Evolutionary conservation across 1,140 invertebrate genomes (phyloP).

Genomic region (Neotoxoptera formosana): DNA sequence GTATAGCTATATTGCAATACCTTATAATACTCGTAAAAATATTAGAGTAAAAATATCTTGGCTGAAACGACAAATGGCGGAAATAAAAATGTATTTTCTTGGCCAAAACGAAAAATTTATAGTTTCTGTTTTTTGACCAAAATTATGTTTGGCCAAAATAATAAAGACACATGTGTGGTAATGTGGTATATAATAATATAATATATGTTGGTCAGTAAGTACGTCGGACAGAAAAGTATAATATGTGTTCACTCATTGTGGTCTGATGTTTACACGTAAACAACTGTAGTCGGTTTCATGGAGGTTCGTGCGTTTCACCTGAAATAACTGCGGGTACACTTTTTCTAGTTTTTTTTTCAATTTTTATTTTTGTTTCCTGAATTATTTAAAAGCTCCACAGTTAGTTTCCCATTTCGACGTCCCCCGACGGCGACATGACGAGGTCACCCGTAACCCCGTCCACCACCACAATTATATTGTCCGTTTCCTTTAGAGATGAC

Average conservation of each 20-base stretch:
- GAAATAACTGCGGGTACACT: neutral
- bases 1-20: neutral
- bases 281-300: neutral
- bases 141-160: neutral
- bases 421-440: neutral
- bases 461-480: neutral
- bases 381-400: neutral
- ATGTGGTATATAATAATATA: conserved; percentile 12
- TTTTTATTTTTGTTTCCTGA: neutral
- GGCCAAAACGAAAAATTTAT: neutral
- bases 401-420: neutral
- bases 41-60: neutral
- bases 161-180: neutral
- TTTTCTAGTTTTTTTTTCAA: neutral
- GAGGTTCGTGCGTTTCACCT: neutral
- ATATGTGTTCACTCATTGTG: neutral
- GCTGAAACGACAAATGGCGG: neutral
- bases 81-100: neutral
- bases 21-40: neutral
- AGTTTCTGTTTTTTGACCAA: neutral
- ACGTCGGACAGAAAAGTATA: neutral
- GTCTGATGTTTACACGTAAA: neutral
- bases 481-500: neutral
- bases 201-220: neutral
- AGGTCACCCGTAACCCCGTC: neutral